These are phyloP conservation scores for Lateolabrax maculatus DNA, from an alignment of 2,797 vertebrate genomes.

Conservation along the genomic window DNA sequence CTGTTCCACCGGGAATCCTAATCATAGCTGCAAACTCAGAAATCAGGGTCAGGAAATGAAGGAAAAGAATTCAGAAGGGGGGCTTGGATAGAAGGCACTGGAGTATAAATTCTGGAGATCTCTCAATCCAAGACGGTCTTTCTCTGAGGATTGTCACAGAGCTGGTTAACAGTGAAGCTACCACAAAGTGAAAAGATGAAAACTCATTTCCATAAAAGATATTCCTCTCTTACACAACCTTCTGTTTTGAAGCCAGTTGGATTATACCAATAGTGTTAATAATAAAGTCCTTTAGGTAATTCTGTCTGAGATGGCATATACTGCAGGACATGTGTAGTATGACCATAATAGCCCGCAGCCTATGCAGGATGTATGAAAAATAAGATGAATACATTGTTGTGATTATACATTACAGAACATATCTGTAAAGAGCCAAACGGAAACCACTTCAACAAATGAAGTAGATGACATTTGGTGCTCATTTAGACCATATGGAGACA, in stretches of 20 bases:
- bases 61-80: constrained; percentile 69
- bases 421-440: no score
- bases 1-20: constrained; percentile 74
- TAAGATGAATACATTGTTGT: not conserved
- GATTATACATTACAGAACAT: no score
- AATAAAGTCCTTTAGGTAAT: not conserved
- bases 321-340: no score
- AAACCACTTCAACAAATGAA: no score
- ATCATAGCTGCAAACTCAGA: constrained; percentile 79
- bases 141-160: constrained; percentile 28
- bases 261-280: not conserved
- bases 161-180: constrained; percentile 10
- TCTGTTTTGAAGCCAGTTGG: not conserved
- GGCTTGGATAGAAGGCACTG: constrained; percentile 44
- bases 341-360: no score
- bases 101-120: constrained; percentile 56
- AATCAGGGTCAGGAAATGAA: constrained; percentile 80
- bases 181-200: not conserved
- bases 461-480: not conserved
- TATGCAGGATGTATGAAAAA: not conserved
- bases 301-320: not conserved
- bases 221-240: not conserved
- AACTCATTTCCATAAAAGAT: constrained; percentile 7
- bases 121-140: constrained; percentile 20
- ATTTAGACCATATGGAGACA: not conserved